Evolutionary conservation across 2,113 vertebrate species (phyloP), one percentile per base, ranked within the genome.

Genomic region (Rattus rattus): DNA sequence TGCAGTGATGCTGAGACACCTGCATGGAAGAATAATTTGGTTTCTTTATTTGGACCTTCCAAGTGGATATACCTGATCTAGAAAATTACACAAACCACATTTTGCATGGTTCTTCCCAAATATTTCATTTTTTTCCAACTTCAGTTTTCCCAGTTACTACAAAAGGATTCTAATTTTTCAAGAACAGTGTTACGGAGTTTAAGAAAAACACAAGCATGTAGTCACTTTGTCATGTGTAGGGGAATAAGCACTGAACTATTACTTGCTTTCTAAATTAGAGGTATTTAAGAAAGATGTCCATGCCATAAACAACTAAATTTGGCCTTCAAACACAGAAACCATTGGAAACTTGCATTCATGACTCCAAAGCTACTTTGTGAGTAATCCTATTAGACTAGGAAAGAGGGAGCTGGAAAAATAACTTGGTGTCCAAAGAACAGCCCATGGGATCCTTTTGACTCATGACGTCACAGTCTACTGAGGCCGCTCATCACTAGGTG

Each of bases 91-190:
- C 63, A 75, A 85, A 33, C 70, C 54, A 88, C 1, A 30, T 56
- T 75, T 94, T 61, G 9, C 22, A 28, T 16, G 56, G n/a, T n/a
- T 81, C 43, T 61, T 84, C 39, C 88, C 83, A 49, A 92, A 73
- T 22, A 12, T 2, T 91, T 43, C 36, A 39, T 16, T 52, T 9
- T 24, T 88, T 76, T 43, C 56, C 33, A 52, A 83, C 52, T 73
- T 93, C 13, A 65, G 36, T 86, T 92, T 96, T 92, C 39, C 30
- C 52, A 88, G 92, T 61, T 70, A 54, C 70, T 90, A 59, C 19
- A 13, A 61, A 61, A 77, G 19, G 22, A 26, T 52, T 93, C 73
- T 52, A 70, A 70, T 43, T 83, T 36, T 94, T 88, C 22, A 88
- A 81, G 47, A 59, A 30, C 70, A 61, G 2, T 91, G 28, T 24